Evolutionary conservation across 2,113 vertebrate species (phyloP), one percentile per base, ranked within the genome.

Genomic region (Panthera leo): DNA sequence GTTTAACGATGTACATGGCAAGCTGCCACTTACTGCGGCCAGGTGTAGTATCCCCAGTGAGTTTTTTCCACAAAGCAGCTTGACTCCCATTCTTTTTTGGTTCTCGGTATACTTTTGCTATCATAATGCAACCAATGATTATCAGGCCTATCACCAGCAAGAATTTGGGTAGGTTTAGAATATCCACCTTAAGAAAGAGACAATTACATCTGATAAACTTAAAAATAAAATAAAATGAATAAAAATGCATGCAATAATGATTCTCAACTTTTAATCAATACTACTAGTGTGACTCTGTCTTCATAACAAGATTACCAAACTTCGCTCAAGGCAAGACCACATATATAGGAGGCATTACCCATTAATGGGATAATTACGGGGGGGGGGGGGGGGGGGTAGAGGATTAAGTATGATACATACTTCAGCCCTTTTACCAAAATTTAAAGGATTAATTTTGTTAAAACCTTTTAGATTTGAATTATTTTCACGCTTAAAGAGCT

Each of bases 11-110:
- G 11, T 29, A 2, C 5, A 8, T 0, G 21, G 16, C 15, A 76
- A 67, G 8, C 11, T 29, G 45, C 5, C 34, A 98, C 99, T 98
- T 98, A 99, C 99, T 98, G 99, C 95, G 99, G 99, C 99, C 99
- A 99, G 63, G 98, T 99, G 55, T 99, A 99, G 97, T 99, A 99
- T 15, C 99, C 99, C 99, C 99, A 99, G 96, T 99, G 99, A 3
- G 99, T 99, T 98, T 99, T 99, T 95, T 99, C 99, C 98, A 99
- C 99, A 97, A 99, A 99, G 83, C 97, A 99, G 96, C 99, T 99
- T 0, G 98, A 96, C 48, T 99, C 99, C 99, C 99, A 99, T 61
- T 99, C 99, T 97, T 99, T 97, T 96, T 99, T 99, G 14, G 99
- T 99, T 98, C 98, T 99, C 89, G 99, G 99, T 96, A 99, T 97